Evolutionary conservation across 2,113 vertebrate species (phyloP).

Genomic region (Hippocampus guttulatus): DNA sequence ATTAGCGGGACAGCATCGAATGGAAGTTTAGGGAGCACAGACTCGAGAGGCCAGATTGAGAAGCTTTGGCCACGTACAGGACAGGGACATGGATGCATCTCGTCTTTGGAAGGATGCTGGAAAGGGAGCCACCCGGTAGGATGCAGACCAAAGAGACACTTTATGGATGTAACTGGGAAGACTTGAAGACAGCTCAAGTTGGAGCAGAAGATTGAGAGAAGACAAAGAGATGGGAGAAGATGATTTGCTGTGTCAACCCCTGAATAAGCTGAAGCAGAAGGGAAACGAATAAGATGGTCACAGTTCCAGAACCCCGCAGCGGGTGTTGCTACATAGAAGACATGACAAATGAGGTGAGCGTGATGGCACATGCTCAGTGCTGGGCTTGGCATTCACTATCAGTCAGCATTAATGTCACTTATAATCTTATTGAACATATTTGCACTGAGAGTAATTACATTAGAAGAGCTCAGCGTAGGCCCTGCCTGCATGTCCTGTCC

Average conservation of each 20-base stretch:
- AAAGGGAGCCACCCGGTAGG: too few species aligned
- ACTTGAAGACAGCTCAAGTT: not conserved
- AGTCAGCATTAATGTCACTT: not conserved
- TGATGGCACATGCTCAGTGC: not conserved
- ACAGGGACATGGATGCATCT: too few species aligned
- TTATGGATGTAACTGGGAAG: too few species aligned
- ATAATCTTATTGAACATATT: not conserved
- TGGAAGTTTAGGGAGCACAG: too few species aligned
- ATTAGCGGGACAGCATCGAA: too few species aligned
- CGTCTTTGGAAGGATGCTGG: too few species aligned
- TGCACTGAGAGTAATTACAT: not conserved
- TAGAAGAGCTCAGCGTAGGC: not conserved
- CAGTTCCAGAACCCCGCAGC: not conserved
- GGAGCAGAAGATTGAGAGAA: not conserved
- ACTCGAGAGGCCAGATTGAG: not conserved
- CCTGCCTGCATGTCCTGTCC: conserved; percentile 37
- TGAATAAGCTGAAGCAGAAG: not conserved
- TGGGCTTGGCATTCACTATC: not conserved
- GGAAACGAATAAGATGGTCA: not conserved
- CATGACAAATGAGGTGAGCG: not conserved
- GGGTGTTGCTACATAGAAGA: not conserved
- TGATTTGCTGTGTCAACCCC: not conserved
- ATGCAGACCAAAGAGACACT: too few species aligned
- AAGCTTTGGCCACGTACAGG: not conserved
- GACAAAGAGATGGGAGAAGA: not conserved